Base-by-base conservation (phyloP, 2,113 vertebrate species). In the Lepus europaeus region DNA sequence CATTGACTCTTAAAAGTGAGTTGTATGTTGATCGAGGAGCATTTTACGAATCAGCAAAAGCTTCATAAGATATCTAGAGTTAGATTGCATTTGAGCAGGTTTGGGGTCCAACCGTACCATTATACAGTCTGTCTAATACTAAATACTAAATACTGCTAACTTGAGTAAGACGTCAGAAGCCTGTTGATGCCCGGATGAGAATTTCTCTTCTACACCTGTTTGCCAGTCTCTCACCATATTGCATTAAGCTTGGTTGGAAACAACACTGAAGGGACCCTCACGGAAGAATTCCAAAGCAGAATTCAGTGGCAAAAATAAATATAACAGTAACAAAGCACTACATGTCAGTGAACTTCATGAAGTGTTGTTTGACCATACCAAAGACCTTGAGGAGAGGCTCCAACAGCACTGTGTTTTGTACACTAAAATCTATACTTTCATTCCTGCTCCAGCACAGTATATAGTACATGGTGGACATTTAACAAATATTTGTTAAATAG, bases 401-500 rank as follows among this genome's bases (percentile, higher is more conserved):
- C 70, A 39, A 72, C n/a, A 59, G 1, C 69, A 82, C 10, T 20
- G 84, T 23, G 20, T 68, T 31, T 74, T 94, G 2, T 27, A 72
- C 16, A n/a, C 45, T 39, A 4, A 81, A n/a, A 68, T 70, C 3
- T 78, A 1, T 61, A 74, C 16, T 51, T 33, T 88, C n/a, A 39
- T 87, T 90, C 45, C 68, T 89, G 4, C 6, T 78, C 14, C 73
- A 16, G 23, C 25, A 81, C n/a, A 49, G 51, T 94, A 17, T 22
- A 29, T 90, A 45, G 25, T 36, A 80, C 64, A 31, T n/a, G 20
- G 11, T 63, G 49, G n/a, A 4, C 33, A 74, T 73, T 93, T 80
- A 68, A 63, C 70, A 93, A 85, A 23, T 82, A 63, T 31, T 82
- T 83, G 84, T 76, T 94, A 87, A 91, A 56, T 79, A 56, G 29